Evolutionary conservation across 2,113 vertebrate genomes (phyloP), one percentile per base, ranked within the genome.

Genomic region (Otocyon megalotis): DNA sequence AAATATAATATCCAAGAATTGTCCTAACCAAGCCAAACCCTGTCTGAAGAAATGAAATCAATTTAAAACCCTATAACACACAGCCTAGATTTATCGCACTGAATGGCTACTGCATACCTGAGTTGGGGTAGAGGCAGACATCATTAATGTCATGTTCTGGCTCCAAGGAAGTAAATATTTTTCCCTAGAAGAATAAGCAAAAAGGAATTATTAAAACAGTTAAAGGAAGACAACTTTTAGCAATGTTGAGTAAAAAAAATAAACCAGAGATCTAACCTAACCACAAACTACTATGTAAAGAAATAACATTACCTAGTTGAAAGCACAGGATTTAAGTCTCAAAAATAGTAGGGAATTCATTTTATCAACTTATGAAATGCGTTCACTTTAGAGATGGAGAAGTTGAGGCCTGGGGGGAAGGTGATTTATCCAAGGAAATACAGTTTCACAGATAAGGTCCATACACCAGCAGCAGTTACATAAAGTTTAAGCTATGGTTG

Each of bases 111-210:
- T 3, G 86, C 97, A 50, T 97, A 99, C 99, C 99, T 98, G 99
- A 99, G 86, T 98, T 97, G 58, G 99, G 99, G 93, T 99, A 99
- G 67, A 99, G 98, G 90, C 99, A 99, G 60, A 99, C 99, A 77
- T 99, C 99, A 94, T 99, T 99, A 95, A 99, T 99, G 98, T 99
- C 99, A 76, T 99, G 95, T 97, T 99, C 99, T 28, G 99, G 99
- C 95, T 99, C 99, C 96, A 99, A 98, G 83, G 99, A 99, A 85
- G 99, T 99, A 98, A 99, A 99, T 96, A 99, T 98, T 97, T 99
- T 99, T 6, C 99, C 99, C 99, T 99, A 98, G 97, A 98, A 98
- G 72, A 95, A 67, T 28, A 96, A 94, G 16, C 97, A 97, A 43
- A 97, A 93, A 96, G 37, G 28, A 10, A 84, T 72, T n/a, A 69